Evolutionary conservation across 2,888 invertebrate genomes (phyloP).

Genomic region (Nephrotoma flavescens): DNA sequence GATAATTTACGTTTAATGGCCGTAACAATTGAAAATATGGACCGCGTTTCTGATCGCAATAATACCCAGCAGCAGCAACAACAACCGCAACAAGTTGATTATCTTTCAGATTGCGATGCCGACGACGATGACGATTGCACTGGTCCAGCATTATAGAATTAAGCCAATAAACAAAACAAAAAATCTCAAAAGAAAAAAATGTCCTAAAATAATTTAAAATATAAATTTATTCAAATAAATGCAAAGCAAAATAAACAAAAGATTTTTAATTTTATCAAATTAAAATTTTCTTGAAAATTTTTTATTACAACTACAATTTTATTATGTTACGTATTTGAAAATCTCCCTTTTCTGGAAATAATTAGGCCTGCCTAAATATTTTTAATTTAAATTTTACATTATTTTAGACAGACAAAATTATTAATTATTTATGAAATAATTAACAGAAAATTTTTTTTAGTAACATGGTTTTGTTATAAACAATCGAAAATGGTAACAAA

Average conservation of each 20-base stretch:
- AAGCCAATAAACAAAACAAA: slow-evolving; percentile 1
- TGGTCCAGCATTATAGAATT: slow-evolving; percentile 22
- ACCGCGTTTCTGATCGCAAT: slow-evolving; percentile 34
- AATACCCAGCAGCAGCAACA: slow-evolving; percentile 12
- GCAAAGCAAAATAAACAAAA: neutral
- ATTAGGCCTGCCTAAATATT: neutral
- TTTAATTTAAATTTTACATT: neutral
- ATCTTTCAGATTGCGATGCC: slow-evolving; percentile 17
- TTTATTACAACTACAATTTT: neutral
- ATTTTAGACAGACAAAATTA: neutral
- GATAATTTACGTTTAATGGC: slow-evolving; percentile 51
- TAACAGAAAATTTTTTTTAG: neutral
- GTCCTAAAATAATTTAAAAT: neutral
- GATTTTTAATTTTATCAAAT: neutral
- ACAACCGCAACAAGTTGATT: slow-evolving; percentile 13
- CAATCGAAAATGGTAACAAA: neutral
- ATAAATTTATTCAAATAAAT: neutral
- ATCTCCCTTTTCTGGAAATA: neutral
- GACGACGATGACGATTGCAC: slow-evolving; percentile 20
- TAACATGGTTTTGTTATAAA: neutral
- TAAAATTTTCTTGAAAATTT: neutral
- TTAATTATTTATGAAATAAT: neutral
- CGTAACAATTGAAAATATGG: slow-evolving; percentile 42
- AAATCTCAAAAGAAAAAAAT: neutral
- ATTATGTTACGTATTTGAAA: neutral